Evolutionary conservation across 2,888 invertebrate genomes (phyloP), one percentile per base, ranked within the genome.

Genomic region (Tryphoninae sp.): DNA sequence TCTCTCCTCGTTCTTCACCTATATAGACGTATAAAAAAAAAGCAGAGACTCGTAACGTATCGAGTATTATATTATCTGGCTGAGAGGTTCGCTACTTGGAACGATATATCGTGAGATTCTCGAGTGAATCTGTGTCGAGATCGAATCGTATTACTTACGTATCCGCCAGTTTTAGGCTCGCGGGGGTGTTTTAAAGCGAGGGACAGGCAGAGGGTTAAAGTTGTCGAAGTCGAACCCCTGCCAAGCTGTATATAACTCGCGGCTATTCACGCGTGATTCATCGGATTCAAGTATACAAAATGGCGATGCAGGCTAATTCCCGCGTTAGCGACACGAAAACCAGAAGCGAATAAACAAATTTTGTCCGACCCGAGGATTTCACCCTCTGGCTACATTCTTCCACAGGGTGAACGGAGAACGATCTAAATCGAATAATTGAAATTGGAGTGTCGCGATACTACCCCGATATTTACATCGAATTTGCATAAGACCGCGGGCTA

Each of bases 121-220:
- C 79, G 67, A 78, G 75, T 81, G 78, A 84, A 86, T 86, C 87
- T 58, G 77, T 67, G 83, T 85, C 83, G 85, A 89, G 91, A 91
- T 91, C 89, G 89, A 91, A 91, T 90, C 89, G 89, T 88, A 65
- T 74, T 88, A 90, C 88, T 88, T 90, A 88, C 87, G 87, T 84
- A 86, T 85, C 86, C 86, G 82, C 58, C 72, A 76, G 62, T 72
- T 75, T 78, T 68, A 51, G 64, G 72, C 64, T 64, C 55, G 74
- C 23, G 71, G 53, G 78, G 65, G 71, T 53, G 78, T 58, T 13
- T 13, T 40, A 13, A 51, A 69, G 9, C 26, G 49, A 55, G 51
- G 55, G 33, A 19, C 42, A 33, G 16, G 51, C 59, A 16, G 49
- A 69, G 40, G 9, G 74, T 61, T 23, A 40, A 53, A 19, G 40